Base-by-base conservation (phyloP, 64 coral and sea anemone species). In the Porites lutea region DNA sequence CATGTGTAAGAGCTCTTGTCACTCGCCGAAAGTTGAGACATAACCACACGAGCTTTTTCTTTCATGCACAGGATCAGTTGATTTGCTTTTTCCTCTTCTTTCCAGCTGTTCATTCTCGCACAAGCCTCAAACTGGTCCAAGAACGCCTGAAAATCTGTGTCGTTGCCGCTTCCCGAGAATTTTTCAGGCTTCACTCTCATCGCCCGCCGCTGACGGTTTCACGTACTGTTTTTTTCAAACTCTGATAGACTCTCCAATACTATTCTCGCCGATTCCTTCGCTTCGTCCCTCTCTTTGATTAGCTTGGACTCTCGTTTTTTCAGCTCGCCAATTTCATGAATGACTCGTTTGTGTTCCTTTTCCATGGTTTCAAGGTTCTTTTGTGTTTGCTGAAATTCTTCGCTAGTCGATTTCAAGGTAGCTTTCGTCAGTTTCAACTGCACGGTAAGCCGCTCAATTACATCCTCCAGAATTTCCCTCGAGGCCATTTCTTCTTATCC, bases 111-210 rank as follows among this genome's bases (percentile, higher is more conserved):
- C 65, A 82, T 82, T 50, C 65, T 81, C 48, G 65, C 89, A 52
- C 65, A 91, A 23, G 47, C 89, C n/a, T 91, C 52, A 54, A 91
- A 91, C 27, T 82, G 22, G 22, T 75, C 77, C 50, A 91, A 72
- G 72, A 91, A 91, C 18, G 89, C 66, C 66, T 82, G 45, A 23
- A 91, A 82, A 22, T 90, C 89, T 3, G 89, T 91, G 23, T 91
- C 22, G 22, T 91, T 91, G 27, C 89, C 77, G 60, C 89, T 91
- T 44, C 15, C 78, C 14, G 78, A 71, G n/a, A 91, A 91, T 22
- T 48, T 91, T 59, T 82, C 89, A 4, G 78, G 89, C 12, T 70
- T 67, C 55, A 71, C 77, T 72, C 69, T 72, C 52, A 44, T 90
- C 46, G 18, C 44, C 44, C 60, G 49, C 48, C 49, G 18, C 69